Conservation (phyloP, 1,140 invertebrate genomes). For the Bombus superbus region DNA sequence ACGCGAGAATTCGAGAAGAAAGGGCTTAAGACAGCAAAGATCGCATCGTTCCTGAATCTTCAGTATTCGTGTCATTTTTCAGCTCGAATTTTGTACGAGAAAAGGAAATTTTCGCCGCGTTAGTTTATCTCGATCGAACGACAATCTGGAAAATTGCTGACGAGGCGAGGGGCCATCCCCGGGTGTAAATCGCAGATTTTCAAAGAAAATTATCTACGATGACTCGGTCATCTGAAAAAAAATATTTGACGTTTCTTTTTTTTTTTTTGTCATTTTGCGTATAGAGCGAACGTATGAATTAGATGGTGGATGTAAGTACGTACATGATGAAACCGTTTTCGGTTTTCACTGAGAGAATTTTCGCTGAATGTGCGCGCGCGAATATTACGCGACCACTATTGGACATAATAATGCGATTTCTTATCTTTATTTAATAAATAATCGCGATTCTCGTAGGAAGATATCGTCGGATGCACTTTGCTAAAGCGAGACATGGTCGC, state of each 20-base stretch:
- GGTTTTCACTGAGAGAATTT: neutral
- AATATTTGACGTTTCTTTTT: too few relatives aligned
- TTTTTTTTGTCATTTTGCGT: neutral
- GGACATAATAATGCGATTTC: neutral
- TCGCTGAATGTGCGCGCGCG: neutral
- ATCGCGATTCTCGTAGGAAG: neutral
- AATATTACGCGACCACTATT: neutral
- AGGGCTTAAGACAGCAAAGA: neutral
- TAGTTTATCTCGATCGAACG: too few relatives aligned
- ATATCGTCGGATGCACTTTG: neutral
- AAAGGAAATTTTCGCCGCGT: too few relatives aligned
- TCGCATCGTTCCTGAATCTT: neutral
- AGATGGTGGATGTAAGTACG: conserved; percentile 21
- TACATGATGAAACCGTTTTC: neutral
- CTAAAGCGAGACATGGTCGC: neutral
- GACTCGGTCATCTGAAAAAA: too few relatives aligned
- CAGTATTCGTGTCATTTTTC: neutral
- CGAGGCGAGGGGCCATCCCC: too few relatives aligned
- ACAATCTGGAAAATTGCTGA: too few relatives aligned
- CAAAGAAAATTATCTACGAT: neutral
- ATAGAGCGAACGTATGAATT: neutral
- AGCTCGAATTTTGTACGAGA: too few relatives aligned
- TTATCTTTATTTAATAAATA: conserved; percentile 47
- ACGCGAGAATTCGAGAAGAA: neutral
- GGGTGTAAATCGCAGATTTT: neutral